These are phyloP conservation scores for Pollachius pollachius DNA, from an alignment of 2,113 vertebrate species.

Conservation along the genomic window DNA sequence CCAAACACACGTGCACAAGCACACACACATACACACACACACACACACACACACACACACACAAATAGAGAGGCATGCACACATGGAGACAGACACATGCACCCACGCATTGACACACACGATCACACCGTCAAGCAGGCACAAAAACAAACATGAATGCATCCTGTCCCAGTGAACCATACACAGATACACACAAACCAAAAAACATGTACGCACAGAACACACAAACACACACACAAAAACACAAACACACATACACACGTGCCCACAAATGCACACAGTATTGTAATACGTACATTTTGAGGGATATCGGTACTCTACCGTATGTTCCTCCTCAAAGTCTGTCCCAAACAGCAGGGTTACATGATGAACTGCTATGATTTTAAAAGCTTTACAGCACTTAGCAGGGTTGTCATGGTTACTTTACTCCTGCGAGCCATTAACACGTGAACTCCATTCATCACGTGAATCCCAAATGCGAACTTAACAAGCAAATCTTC, in stretches of 20 bases:
- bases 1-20: conserved; percentile 17
- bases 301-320: not conserved
- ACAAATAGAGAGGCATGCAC: conserved; percentile 20
- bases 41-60: conserved; percentile 22
- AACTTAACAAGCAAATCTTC: not conserved
- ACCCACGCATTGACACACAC: conserved; percentile 14
- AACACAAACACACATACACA: not conserved
- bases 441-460: not conserved
- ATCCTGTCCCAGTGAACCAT: not conserved
- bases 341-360: not conserved
- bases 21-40: conserved; percentile 27
- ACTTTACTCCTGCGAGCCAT: not conserved
- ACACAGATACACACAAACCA: not conserved
- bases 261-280: not conserved
- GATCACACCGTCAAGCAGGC: not conserved
- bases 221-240: not conserved
- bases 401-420: not conserved
- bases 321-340: not conserved
- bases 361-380: not conserved
- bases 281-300: not conserved
- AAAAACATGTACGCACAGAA: not conserved
- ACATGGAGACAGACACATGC: conserved; percentile 24
- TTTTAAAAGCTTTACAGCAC: conserved; percentile 1
- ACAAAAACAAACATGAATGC: conserved; percentile 17
- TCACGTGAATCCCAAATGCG: not conserved